Evolutionary conservation across 2,113 vertebrate species (phyloP), one percentile per base, ranked within the genome.

Genomic region (Thunnus thynnus): DNA sequence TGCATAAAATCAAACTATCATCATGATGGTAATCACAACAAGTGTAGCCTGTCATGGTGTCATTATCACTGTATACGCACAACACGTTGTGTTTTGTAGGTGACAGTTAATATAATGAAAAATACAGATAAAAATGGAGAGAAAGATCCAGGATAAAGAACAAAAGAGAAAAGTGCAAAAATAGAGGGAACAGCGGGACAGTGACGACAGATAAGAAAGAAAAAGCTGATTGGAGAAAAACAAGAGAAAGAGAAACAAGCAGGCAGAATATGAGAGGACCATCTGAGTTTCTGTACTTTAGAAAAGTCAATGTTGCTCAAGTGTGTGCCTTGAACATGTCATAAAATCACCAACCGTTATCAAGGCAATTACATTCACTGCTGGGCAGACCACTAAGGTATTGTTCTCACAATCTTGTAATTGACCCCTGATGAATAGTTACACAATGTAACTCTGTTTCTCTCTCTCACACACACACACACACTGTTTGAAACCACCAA

Each of bases 1-100:
- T 54, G 74, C 89, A 87, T 92, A 89, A 91, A 92, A 89, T 82
- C 83, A 73, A 76, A 81, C 76, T 78, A 84, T 82, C 86, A 84
- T 77, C 88, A 61, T 3, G 83, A 76, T 25, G 84, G 62, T 89
- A 88, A 93, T 89, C 85, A 83, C 64, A 68, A 84, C 86, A 88
- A 88, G 85, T 87, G 90, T 76, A 83, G 84, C 78, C 71, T 82
- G 88, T 90, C 89, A 76, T 61, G 80, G 74, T 52, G 84, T 70
- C 69, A 78, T 85, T 82, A 86, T 88, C 74, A 60, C 75, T 73
- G 82, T 75, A 60, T 71, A 65, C 44, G 75, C 73, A 32, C 63
- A 57, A 51, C 63, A 48, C 63, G 77, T 76, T 22, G 56, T 60
- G 46, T 79, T 88, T 69, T 32, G 68, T 57, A 63, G 76, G 50